Evolutionary conservation across 2,113 vertebrate genomes (phyloP), one percentile per base, ranked within the genome.

Genomic region (Jacana jacana): DNA sequence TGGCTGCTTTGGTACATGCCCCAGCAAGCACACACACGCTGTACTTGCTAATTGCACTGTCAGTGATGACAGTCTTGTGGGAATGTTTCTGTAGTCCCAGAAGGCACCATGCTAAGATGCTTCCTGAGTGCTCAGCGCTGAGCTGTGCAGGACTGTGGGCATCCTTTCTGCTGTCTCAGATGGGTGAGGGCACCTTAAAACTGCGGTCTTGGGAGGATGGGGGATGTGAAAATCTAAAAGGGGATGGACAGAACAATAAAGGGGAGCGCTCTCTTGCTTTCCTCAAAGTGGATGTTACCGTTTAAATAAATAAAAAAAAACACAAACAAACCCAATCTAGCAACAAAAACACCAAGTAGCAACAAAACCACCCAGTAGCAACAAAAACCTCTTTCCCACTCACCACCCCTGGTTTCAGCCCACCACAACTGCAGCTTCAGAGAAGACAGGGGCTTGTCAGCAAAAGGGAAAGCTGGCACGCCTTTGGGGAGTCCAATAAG

Each of bases 91-190:
- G 33, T 5, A 19, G 51, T 61, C 33, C 69, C 39, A 4, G 0
- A 7, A 61, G 60, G 17, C n/a, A 22, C 6, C 1, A 1, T 9
- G 35, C 54, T 58, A 9, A 4, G 63, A 4, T n/a, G 46, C 27
- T 49, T 48, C n/a, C 22, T 0, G 1, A 63, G 39, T 3, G 1
- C 55, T 66, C 51, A 4, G 48, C 66, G 16, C 24, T 0, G 0
- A 46, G 24, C 18, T 10, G 20, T 13, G n/a, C 51, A 17, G 65
- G 55, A 39, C 17, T 1, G 1, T 0, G 7, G 40, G 0, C 24
- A 1, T 6, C 49, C n/a, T 49, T 58, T 33, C 63, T 68, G 33
- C 51, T 37, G 5, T 19, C 61, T 40, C 4, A 9, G 18, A 4
- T 18, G n/a, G 28, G 30, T 10, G 33, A 27, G 2, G 46, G 28